phyloP scores from a whole-genome alignment of 2,888 invertebrate species.

The Drosophila anceps region DNA sequence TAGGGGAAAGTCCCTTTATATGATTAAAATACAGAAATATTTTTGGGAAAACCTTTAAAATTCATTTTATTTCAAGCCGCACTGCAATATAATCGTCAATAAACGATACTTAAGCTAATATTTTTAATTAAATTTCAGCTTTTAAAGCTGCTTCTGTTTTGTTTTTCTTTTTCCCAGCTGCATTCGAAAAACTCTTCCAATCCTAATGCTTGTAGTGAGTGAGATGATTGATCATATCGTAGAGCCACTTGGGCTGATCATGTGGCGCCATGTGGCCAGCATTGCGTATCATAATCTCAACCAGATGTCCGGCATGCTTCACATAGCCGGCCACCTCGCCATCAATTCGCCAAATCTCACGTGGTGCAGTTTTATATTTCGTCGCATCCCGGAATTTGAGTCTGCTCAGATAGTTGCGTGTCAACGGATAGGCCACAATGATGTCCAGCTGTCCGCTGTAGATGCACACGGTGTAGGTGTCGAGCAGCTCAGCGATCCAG shows the following conservation, averaged over 20 bases:
- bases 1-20: neutral
- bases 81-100: neutral
- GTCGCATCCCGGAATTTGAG: conserved; percentile 89
- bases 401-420: conserved; percentile 91
- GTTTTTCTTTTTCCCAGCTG: neutral
- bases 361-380: conserved; percentile 88
- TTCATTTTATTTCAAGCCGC: conserved; percentile 25
- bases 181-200: neutral
- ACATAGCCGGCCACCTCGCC: conserved; percentile 91
- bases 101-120: neutral
- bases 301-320: conserved; percentile 89
- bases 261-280: conserved; percentile 94
- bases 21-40: neutral
- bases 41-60: neutral
- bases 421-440: conserved; percentile 94
- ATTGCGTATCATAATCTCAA: conserved; percentile 91
- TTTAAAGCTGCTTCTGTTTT: conserved; percentile 17
- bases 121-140: neutral
- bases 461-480: conserved; percentile 88
- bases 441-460: conserved; percentile 97
- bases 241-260: conserved; percentile 92
- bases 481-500: conserved; percentile 89
- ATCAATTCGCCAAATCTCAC: conserved; percentile 90
- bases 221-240: conserved; percentile 88
- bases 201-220: conserved; percentile 75